phyloP scores from a whole-genome alignment of 1,140 invertebrate species.

The Oryctes rhinoceros region DNA sequence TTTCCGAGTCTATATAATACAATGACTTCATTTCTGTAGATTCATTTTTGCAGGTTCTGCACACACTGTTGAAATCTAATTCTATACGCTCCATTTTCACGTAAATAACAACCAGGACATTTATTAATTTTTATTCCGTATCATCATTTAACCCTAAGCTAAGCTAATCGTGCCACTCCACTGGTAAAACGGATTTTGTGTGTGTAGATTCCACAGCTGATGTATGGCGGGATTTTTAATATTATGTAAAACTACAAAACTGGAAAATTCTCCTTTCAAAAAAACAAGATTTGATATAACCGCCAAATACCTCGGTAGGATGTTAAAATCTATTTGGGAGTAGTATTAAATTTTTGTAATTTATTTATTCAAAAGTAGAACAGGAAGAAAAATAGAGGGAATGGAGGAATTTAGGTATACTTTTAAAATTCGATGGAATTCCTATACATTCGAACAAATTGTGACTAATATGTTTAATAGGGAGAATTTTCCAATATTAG shows the following conservation, averaged over 20 bases:
- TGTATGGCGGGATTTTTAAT: not conserved
- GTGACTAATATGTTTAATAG: no score
- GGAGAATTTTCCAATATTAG: no score
- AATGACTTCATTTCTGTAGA: constrained; percentile 51
- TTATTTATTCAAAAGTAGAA: no score
- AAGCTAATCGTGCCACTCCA: constrained; percentile 29
- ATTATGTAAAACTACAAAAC: not conserved
- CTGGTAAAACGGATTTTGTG: not conserved
- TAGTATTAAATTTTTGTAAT: no score
- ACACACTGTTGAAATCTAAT: constrained; percentile 49
- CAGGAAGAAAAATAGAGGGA: no score
- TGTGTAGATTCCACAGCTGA: constrained; percentile 26
- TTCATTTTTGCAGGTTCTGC: constrained; percentile 55
- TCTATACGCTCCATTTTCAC: not conserved
- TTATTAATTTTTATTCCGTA: constrained; percentile 7
- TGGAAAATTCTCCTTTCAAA: no score
- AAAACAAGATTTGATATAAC: not conserved
- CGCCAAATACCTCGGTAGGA: no score
- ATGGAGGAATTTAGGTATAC: no score
- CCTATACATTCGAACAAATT: no score
- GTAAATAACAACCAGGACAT: not conserved
- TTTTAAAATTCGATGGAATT: no score
- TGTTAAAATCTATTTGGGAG: no score
- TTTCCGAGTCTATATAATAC: constrained; percentile 49
- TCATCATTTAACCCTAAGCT: not conserved